Conservation (phyloP, 2,888 invertebrate genomes). For the Chaitophorus viminalis region DNA sequence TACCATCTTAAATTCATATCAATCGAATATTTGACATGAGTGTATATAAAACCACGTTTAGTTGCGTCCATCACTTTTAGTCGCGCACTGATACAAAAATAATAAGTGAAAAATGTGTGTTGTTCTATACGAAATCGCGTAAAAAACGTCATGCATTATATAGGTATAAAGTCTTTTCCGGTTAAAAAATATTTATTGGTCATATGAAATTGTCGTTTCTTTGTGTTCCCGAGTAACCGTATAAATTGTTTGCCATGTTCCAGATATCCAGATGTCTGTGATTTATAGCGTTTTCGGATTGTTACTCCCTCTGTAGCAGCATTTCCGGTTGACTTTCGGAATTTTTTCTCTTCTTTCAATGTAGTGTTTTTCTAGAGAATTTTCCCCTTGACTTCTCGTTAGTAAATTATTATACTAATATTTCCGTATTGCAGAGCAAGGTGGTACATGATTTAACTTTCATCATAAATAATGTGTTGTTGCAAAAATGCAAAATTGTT, state of each 20-base stretch:
- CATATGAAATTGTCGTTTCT: constrained; percentile 17
- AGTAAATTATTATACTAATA: constrained; percentile 44
- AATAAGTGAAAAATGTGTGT: too few relatives aligned
- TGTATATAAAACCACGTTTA: too few relatives aligned
- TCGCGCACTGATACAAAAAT: too few relatives aligned
- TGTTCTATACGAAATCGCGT: too few relatives aligned
- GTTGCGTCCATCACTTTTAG: too few relatives aligned
- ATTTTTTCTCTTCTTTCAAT: constrained; percentile 52
- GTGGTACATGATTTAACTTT: constrained; percentile 13
- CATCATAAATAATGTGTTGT: constrained; percentile 8
- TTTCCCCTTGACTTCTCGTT: constrained; percentile 22
- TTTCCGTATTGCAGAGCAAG: background rate
- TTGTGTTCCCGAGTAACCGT: background rate
- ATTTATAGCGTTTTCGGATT: constrained; percentile 43
- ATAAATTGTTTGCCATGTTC: constrained; percentile 18
- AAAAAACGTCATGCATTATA: background rate
- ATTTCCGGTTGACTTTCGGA: constrained; percentile 40
- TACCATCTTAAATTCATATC: too few relatives aligned
- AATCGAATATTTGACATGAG: too few relatives aligned
- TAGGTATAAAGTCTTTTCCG: background rate
- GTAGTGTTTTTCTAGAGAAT: constrained; percentile 32
- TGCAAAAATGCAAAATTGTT: background rate
- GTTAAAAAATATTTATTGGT: constrained; percentile 5
- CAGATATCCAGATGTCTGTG: constrained; percentile 54
- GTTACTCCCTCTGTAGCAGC: background rate